Base-by-base conservation (phyloP, 1,140 invertebrate species). In the Parasteatoda tepidariorum region DNA sequence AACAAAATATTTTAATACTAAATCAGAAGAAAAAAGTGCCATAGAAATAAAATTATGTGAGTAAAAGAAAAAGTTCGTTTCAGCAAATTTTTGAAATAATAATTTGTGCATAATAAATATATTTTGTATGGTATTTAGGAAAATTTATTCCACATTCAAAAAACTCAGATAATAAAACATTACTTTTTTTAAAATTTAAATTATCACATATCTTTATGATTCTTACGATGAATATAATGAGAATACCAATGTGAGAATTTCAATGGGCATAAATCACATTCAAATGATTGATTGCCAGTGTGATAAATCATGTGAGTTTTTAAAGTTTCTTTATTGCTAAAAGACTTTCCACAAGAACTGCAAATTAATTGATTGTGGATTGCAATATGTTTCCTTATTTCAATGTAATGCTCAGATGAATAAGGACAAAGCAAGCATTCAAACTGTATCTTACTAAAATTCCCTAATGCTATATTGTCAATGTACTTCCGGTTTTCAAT, bases 271-370 rank as follows among this genome's bases (percentile, higher is more conserved):
- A 62, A 41, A 76, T 76, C 57, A 70, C 86, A 87, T 48, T 78
- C 85, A 75, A 85, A 86, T 3, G 86, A 86, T 34, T 66, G 70
- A 41, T 85, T 74, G 13, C 75, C 83, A 9, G 83, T 85, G 41
- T 85, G 85, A 2, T 31, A 30, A 67, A 68, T 96, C 88, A 95
- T 95, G 88, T 96, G 95, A 90, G 96, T 95, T 13, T 95, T 94
- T 48, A 97, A 90, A 89, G 97, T 96, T 88, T 97, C 96, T 89
- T 97, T 97, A 34, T 96, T 92, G 88, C 97, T 97, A 89, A 97
- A 96, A 30, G 95, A 91, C 88, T 97, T 97, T 9, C 91, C 91
- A 87, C 95, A 96, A 0, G 94, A 91, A 31, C 92, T 91, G 87
- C 95, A 97, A 64, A 31, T 95, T 86, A 93, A 95, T 3, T 92